Evolutionary conservation across 2,113 vertebrate genomes (phyloP), one percentile per base, ranked within the genome.

Genomic region (Piaya cayana): DNA sequence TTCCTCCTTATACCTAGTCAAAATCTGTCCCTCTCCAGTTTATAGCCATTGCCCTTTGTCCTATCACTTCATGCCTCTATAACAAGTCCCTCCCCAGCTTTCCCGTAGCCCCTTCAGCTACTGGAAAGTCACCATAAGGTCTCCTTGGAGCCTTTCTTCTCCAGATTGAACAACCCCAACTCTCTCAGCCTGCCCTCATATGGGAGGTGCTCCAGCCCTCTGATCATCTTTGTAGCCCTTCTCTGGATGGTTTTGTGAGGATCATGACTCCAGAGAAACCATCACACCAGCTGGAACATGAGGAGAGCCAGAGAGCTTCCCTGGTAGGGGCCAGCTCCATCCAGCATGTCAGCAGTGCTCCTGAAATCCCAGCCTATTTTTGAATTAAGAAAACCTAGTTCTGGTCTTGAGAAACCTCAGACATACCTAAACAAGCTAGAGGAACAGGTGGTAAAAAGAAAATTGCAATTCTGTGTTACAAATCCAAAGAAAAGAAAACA

Each of bases 401-500:
- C 45, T 80, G 47, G 25, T 27, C 36, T 62, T 69, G 32, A 75
- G 36, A 62, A 93, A 88, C 15, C 50, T 89, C 81, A 76, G 53
- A 26, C 20, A 32, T 37, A 60, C 15, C n/a, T 75, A 78, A n/a
- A 60, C 27, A 60, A 79, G 64, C 49, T 37, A 52, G 72, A 58
- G 53, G 37, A 95, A 77, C 3, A 13, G 70, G 39, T 42, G 55
- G 60, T 12, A 52, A 59, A 88, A 63, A 2, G 10, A 63, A 67
- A 88, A 75, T 29, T 32, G 39, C 30, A 78, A 60, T 83, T 77
- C 79, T 81, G 71, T 50, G 60, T 65, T 83, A 80, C 29, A 83
- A 80, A 95, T 68, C 49, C 47, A 68, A 95, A 92, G 63, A 37
- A 85, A 94, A 83, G 6, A 77, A 85, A 92, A n/a, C 8, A 77